Evolutionary conservation across 2,113 vertebrate species (phyloP), one percentile per base, ranked within the genome.

Genomic region (Microcebus lehilahytsara): DNA sequence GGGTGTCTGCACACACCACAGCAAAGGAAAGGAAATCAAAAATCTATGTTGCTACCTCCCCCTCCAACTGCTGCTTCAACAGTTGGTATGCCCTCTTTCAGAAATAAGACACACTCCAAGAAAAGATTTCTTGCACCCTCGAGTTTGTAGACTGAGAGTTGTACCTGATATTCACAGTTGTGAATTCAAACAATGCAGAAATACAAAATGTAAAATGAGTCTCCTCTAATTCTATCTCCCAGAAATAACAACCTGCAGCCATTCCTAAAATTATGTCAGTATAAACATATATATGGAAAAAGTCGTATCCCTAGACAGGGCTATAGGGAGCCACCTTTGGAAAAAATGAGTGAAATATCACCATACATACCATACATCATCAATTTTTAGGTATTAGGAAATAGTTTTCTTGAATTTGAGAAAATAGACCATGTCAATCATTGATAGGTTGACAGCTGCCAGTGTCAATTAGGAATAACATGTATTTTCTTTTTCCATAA

Each of bases 391-490:
- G 72, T 11, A 10, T 23, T n/a, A 84, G 23, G 37, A 46, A 74
- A 32, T 51, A 37, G 5, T 20, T 86, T 56, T 80, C 62, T 74
- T 91, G 46, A 88, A 25, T 62, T 32, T 85, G 66, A 67, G 23
- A 49, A 81, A 94, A 79, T 77, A 85, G 71, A 93, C 51, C 25
- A 46, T 66, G 86, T 69, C 86, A 37, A 14, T 86, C 84, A 89
- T 67, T 7, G 12, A 62, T 34, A 80, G 23, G 51, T 17, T 95
- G 93, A 94, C 51, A 93, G 40, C 46, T 89, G 56, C 85, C 92
- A 64, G 14, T 11, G 16, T 85, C 37, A 93, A 40, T 96, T 75
- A 91, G n/a, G 17, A 93, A 56, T 64, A 79, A n/a, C 19, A 42
- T 5, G 2, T 32, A 42, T 81, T 91, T 81, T 81, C 74, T 90